A percentile compares a stretch with the other conserved stretches of the same genome.
Evolutionary conservation across 2,888 invertebrate genomes (phyloP).

Genomic region (Spialia ferax): DNA sequence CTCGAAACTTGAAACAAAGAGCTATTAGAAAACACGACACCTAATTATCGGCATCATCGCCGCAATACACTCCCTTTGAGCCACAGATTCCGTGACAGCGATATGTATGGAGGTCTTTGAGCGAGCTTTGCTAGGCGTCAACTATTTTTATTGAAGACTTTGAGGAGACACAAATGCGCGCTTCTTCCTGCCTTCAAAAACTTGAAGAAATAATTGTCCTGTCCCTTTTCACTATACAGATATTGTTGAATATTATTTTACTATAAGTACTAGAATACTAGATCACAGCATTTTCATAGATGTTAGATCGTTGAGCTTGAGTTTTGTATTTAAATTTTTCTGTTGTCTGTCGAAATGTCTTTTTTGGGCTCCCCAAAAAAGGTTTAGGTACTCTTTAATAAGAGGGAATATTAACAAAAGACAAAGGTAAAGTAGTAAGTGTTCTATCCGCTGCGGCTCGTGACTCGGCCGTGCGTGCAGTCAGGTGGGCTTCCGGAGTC

Average conservation of each 20-base stretch:
- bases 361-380: too few relatives aligned
- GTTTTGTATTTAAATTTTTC: too few relatives aligned
- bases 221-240: neutral
- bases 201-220: neutral
- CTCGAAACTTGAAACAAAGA: slow-evolving; percentile 33
- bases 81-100: slow-evolving; percentile 37
- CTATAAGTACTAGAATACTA: neutral
- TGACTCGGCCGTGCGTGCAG: slow-evolving; percentile 44
- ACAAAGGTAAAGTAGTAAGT: neutral
- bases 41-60: slow-evolving; percentile 39
- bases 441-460: slow-evolving; percentile 49
- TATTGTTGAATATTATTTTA: neutral
- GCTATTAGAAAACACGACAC: slow-evolving; percentile 41
- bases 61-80: slow-evolving; percentile 29
- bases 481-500: slow-evolving; percentile 80
- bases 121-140: slow-evolving; percentile 23
- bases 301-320: too few relatives aligned
- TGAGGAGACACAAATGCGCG: neutral
- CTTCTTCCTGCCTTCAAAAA: neutral
- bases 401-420: neutral
- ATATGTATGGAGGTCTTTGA: slow-evolving; percentile 35
- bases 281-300: too few relatives aligned
- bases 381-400: too few relatives aligned
- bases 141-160: slow-evolving; percentile 29
- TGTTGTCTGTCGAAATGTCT: too few relatives aligned